These are phyloP conservation scores for Sminthurinus signatus DNA, from an alignment of 1,140 invertebrate species.

Conservation along the genomic window DNA sequence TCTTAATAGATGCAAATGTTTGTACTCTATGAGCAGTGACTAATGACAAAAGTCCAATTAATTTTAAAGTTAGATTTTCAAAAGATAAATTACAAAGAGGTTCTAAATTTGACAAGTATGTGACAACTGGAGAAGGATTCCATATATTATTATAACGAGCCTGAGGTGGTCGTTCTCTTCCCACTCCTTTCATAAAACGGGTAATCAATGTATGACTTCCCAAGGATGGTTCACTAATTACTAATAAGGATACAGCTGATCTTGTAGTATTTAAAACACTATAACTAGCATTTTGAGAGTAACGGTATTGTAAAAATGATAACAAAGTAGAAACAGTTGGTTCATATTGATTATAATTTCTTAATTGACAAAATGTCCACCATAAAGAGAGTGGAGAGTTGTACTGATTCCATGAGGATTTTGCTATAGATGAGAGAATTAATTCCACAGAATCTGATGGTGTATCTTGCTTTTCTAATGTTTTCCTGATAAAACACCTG, in stretches of 20 bases:
- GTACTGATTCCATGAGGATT: background rate
- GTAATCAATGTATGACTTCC: slow-evolving; percentile 11
- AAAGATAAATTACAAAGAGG: slow-evolving; percentile 1
- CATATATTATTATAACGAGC: slow-evolving; percentile 15
- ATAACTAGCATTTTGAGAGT: slow-evolving; percentile 3
- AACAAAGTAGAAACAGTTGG: background rate
- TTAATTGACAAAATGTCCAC: background rate
- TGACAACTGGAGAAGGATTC: slow-evolving; percentile 17
- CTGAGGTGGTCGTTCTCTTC: background rate
- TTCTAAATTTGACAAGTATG: slow-evolving; percentile 6
- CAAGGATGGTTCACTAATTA: background rate
- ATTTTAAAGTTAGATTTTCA: slow-evolving; percentile 17
- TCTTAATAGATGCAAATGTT: slow-evolving; percentile 12
- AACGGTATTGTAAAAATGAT: background rate
- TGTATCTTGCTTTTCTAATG: too few species aligned
- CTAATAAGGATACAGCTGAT: background rate
- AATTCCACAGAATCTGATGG: background rate
- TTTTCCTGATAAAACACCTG: background rate
- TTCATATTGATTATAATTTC: background rate
- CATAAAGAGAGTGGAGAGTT: background rate
- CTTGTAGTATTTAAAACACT: slow-evolving; percentile 14
- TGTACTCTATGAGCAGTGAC: slow-evolving; percentile 21
- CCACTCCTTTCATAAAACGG: slow-evolving; percentile 9
- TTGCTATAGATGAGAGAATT: background rate
- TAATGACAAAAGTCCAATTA: slow-evolving; percentile 17